phyloP scores from a whole-genome alignment of 2,888 invertebrate species.

The Marronus borbonicus region DNA sequence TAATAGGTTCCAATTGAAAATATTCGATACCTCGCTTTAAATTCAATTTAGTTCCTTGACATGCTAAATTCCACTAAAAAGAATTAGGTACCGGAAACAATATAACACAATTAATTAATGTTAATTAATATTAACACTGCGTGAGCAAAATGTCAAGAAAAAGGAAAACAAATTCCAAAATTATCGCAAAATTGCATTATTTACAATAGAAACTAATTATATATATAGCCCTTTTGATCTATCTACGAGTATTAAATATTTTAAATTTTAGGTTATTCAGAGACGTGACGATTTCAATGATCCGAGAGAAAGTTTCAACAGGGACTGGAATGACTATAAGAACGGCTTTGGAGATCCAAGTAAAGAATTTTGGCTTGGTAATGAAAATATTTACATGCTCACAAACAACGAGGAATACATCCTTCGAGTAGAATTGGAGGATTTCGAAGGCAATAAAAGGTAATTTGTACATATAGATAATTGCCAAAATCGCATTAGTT shows the following conservation, averaged over 20 bases:
- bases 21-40: not conserved
- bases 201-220: not conserved
- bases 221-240: not conserved
- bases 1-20: not conserved
- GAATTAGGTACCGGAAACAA: no score
- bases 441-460: conserved; percentile 94
- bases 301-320: conserved; percentile 91
- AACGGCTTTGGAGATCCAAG: conserved; percentile 93
- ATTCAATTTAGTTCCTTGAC: not conserved
- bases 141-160: no score
- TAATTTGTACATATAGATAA: conserved; percentile 64
- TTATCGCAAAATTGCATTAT: no score
- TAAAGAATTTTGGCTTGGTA: conserved; percentile 94
- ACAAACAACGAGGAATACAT: conserved; percentile 94
- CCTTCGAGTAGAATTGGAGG: conserved; percentile 89
- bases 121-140: no score
- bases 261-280: conserved; percentile 83
- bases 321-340: conserved; percentile 94
- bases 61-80: no score
- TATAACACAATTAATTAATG: no score
- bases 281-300: conserved; percentile 90
- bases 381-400: conserved; percentile 94
- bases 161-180: no score
- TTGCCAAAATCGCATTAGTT: not conserved
- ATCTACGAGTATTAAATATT: conserved; percentile 30